Evolutionary conservation across 2,797 vertebrate genomes (phyloP).

Genomic region (Diplodus sargus): DNA sequence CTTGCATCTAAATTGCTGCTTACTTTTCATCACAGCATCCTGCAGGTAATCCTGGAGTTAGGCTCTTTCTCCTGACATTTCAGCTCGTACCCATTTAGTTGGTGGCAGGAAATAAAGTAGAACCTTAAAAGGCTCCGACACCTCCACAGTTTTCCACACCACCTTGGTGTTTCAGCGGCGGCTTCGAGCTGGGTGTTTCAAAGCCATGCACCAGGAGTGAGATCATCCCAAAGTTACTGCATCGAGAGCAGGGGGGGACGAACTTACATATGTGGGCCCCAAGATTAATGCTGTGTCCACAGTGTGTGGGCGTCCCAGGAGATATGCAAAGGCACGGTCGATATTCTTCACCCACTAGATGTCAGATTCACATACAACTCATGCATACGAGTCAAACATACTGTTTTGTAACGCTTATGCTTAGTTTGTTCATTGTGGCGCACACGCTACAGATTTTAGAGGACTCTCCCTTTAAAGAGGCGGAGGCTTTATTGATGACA

Average conservation of each 20-base stretch:
- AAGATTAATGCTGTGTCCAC: constrained; percentile 63
- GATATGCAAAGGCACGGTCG: constrained; percentile 42
- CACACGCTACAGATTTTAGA: too few species aligned
- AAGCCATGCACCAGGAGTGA: constrained; percentile 55
- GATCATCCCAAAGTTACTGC: constrained; percentile 53
- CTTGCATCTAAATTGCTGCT: background rate
- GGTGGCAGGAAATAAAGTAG: constrained; percentile 25
- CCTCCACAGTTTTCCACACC: constrained; percentile 48
- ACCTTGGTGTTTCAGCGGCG: constrained; percentile 14
- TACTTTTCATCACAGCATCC: constrained; percentile 6
- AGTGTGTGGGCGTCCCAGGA: constrained; percentile 59
- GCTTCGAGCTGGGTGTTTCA: constrained; percentile 51
- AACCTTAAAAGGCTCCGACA: constrained; percentile 40
- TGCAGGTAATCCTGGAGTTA: constrained; percentile 6
- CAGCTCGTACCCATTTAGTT: constrained; percentile 17
- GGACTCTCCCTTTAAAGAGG: constrained; percentile 19
- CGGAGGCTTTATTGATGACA: constrained; percentile 35
- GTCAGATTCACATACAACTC: constrained; percentile 53
- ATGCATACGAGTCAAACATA: constrained; percentile 34
- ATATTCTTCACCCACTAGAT: constrained; percentile 63
- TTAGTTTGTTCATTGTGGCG: background rate
- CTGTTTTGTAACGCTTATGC: background rate
- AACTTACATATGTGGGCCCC: constrained; percentile 59
- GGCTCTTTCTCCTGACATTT: constrained; percentile 17
- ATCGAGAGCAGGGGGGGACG: constrained; percentile 11